These are phyloP conservation scores for Mactromeris polynyma DNA, from an alignment of 2,888 invertebrate species.

Conservation along the genomic window DNA sequence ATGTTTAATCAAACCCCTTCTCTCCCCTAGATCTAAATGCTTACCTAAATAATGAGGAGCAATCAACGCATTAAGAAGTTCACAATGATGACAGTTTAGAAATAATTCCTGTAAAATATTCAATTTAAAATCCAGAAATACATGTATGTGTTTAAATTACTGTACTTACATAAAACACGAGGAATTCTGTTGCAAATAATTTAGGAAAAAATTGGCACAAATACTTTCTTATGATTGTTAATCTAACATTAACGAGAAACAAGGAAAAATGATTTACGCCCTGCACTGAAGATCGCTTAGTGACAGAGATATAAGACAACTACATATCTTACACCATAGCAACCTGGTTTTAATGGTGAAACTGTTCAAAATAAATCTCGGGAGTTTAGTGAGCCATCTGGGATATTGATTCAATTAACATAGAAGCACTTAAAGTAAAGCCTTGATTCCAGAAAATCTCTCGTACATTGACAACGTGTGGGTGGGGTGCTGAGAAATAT, in stretches of 20 bases:
- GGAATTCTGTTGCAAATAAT: too few species aligned
- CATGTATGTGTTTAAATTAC: too few species aligned
- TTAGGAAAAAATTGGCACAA: too few species aligned
- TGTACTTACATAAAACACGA: too few species aligned
- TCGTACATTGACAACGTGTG: neutral
- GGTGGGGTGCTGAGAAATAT: neutral
- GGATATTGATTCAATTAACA: conserved; percentile 11
- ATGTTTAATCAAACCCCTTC: too few species aligned
- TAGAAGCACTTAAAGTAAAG: neutral
- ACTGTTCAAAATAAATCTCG: neutral
- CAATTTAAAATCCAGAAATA: too few species aligned
- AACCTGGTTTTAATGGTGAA: neutral
- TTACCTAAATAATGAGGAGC: too few species aligned
- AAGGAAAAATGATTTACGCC: neutral
- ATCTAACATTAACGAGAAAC: neutral
- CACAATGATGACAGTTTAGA: too few species aligned
- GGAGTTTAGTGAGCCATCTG: neutral
- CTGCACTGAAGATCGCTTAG: neutral
- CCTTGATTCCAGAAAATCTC: neutral
- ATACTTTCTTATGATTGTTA: neutral
- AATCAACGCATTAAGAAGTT: too few species aligned
- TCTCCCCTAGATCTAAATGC: too few species aligned
- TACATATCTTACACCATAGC: neutral
- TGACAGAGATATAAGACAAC: neutral
- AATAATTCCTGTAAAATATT: too few species aligned